These are phyloP conservation scores for Lates japonicus DNA, from an alignment of 2,797 vertebrate species.

Conservation along the genomic window DNA sequence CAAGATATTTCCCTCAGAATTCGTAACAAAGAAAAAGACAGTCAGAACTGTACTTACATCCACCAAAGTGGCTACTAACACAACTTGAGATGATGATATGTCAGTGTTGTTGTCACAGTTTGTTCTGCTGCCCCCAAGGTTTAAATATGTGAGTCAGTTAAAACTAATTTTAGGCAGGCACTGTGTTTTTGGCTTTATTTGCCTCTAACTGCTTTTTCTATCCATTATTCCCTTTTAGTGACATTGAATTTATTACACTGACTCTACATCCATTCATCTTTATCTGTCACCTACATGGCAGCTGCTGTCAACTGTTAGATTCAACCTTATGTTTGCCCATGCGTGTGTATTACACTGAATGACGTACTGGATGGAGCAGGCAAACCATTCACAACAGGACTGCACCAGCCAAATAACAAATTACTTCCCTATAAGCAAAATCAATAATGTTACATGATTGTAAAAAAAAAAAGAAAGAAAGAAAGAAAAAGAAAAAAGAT, in stretches of 20 bases:
- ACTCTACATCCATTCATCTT: not conserved
- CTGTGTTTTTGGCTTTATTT: not conserved
- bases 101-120: not conserved
- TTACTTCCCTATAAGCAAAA: slow-evolving; percentile 34
- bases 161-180: not conserved
- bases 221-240: not conserved
- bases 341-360: not conserved
- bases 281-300: not conserved
- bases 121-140: not conserved
- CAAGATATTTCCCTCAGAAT: too few species aligned
- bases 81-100: not conserved
- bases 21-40: not conserved
- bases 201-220: not conserved
- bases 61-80: not conserved
- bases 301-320: slow-evolving; percentile 1
- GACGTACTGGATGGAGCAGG: not conserved
- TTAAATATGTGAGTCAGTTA: not conserved
- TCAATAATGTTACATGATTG: slow-evolving; percentile 5
- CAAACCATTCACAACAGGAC: slow-evolving; percentile 34
- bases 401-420: slow-evolving; percentile 5
- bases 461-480: not conserved
- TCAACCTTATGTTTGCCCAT: not conserved
- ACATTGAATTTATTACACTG: not conserved
- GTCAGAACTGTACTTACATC: not conserved
- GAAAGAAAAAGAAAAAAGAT: not conserved